Evolutionary conservation across 2,888 invertebrate genomes (phyloP), one percentile per base, ranked within the genome.

Genomic region (Zygogramma bicolorata): DNA sequence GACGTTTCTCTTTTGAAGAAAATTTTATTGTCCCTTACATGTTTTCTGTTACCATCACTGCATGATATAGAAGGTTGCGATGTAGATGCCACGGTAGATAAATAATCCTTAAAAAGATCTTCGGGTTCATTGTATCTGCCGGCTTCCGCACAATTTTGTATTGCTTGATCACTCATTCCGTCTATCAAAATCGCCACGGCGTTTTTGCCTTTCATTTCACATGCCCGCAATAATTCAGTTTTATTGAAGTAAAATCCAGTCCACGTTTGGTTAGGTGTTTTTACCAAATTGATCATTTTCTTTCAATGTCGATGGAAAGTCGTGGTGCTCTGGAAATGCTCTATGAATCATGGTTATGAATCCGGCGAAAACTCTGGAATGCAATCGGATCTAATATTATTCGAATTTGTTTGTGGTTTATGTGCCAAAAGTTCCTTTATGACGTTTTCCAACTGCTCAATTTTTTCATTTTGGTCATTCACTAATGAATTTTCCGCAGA

Each of bases 261-360:
- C 72, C 65, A 71, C 0, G 72, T 53, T 59, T 77, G 71, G 13
- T 20, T 27, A 3, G 53, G 65, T 15, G 10, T 3, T 27, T 77
- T 75, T 1, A 1, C 15, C 15, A 73, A 15, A 20, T 40, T 60
- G 3, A 73, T 29, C 62, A 77, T 22, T 53, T 73, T 73, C n/a
- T 62, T 63, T 31, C 7, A 77, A 53, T 20, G 42, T 40, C 15
- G 70, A 38, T 6, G 72, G 73, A 60, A 59, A 77, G 46, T 77
- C 75, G 4, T 38, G 49, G 34, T 74, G 57, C 6, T 73, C 66
- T 4, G 73, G 75, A 34, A 78, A 78, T n/a, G 67, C 18, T 13
- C 25, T 40, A n/a, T 27, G 8, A n/a, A 70, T 13, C 20, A 70
- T 20, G 34, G 6, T 3, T 22, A 57, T 66, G n/a, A n/a, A n/a